Base-by-base conservation (phyloP, 2,888 invertebrate species). In the Melanostoma scalare region DNA sequence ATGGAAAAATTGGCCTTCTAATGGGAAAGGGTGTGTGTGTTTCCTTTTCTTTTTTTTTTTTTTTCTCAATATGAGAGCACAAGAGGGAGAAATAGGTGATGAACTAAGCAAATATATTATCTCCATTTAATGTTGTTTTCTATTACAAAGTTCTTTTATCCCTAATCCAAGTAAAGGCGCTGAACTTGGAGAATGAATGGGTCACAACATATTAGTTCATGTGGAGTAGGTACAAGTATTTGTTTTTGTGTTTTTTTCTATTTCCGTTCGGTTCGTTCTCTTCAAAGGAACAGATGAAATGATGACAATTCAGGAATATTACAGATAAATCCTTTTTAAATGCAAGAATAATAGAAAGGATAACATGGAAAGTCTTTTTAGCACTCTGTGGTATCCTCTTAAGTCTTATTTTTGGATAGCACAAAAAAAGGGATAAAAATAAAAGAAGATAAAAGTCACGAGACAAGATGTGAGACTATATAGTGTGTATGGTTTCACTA, bases 251-350 rank as follows among this genome's bases (percentile, higher is more conserved):
- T 35, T 52, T 20, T 20, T 20, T 20, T 20, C 20, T 20, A 20
- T 20, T 20, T 20, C 20, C 20, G 20, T 20, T 20, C 20, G 20
- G 20, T 20, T 20, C 20, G 20, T 20, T 46, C 4, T 30, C 9
- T 10, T 38, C 8, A 35, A 52, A 20, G 35, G 9, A 55, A 31
- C 10, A 67, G 42, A 72, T 65, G 55, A 67, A 69, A 79, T 63
- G 71, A 78, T 71, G 74, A 75, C 79, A 84, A 79, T 84, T 84
- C 65, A 68, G 52, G 78, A 75, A 79, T 84, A 79, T 84, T 75
- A 75, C 84, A 84, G 65, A 84, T 79, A 79, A 84, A 84, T 84
- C 79, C 84, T 75, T 78, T 84, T 84, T 84, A 84, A 79, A 79
- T 79, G 84, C 71, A 67, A 60, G 74, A 75, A 84, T 84, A 84